Base-by-base conservation (phyloP, 2,797 vertebrate species). In the Arctocebus calabarensis region DNA sequence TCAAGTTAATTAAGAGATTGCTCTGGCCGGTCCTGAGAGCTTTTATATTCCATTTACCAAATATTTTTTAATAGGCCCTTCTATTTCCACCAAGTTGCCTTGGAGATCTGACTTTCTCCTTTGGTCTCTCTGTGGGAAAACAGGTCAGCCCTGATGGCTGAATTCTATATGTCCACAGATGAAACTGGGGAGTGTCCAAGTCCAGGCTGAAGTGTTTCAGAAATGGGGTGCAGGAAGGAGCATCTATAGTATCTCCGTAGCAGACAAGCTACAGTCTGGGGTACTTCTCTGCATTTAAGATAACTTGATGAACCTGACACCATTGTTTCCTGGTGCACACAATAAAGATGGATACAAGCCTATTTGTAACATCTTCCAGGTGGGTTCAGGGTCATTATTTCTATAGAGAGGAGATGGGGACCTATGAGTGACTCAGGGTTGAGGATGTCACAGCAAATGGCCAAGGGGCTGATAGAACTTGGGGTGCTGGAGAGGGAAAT, bases 1-100 rank as follows among this genome's bases (percentile, higher is more conserved):
- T 84, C 66, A 62, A 73, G 17, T 43, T 77, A 66, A 85, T 82
- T 87, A 94, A 77, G 88, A 81, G 83, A 66, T 27, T 16, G 62
- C 64, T 85, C 52, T 57, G 61, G 23, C 14, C 45, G 61, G 32
- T 43, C 40, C 70, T 40, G 75, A 84, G 61, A 94, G 62, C 55
- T 45, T 17, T 23, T 3, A 43, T 7, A 94, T 73, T 84, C 48
- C 45, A 55, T 37, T 87, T 52, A 73, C 61, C 37, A 79, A 66
- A 70, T 34, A 70, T 23, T 83, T 70, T 52, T 52, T 14, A 52
- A 52, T 27, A 88, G 37, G 40, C 20, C 11, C 13, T 84, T 92
- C 34, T 59, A 20, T 77, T 61, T 66, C 25, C n/a, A 71, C 37
- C 48, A 71, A 40, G 25, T 73, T 82, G 40, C 7, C 29, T 85